Conservation (phyloP, 92 coral and sea anemone genomes). For the Palythoa caribaeorum region DNA sequence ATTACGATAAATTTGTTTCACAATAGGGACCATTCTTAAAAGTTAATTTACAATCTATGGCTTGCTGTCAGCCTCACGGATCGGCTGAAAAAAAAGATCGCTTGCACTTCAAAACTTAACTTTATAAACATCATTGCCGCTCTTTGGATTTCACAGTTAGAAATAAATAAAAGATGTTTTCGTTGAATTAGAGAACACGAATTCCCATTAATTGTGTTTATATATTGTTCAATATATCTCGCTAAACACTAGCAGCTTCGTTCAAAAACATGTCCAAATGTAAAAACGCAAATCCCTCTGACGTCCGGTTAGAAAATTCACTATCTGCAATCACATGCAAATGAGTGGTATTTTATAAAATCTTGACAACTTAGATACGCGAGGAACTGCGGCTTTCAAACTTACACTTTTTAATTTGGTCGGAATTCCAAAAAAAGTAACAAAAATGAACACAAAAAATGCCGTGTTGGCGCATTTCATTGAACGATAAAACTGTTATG, state of each 20-base stretch:
- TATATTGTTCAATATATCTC: neutral
- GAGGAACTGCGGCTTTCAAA: neutral
- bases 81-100: neutral
- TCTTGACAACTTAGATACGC: slow-evolving; percentile 3
- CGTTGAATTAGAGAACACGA: slow-evolving; percentile 21
- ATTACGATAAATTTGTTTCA: slow-evolving; percentile 72
- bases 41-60: slow-evolving; percentile 69
- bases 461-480: neutral
- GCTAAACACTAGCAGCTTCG: neutral
- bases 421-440: neutral
- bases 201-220: slow-evolving; percentile 24
- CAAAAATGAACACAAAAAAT: neutral
- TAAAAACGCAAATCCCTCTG: slow-evolving; percentile 17
- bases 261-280: slow-evolving; percentile 20
- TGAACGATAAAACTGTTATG: neutral
- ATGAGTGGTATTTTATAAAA: neutral
- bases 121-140: slow-evolving; percentile 7
- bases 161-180: slow-evolving; percentile 10
- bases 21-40: slow-evolving; percentile 73
- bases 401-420: neutral
- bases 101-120: neutral
- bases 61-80: slow-evolving; percentile 32
- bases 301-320: slow-evolving; percentile 27
- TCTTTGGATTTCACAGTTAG: slow-evolving; percentile 33
- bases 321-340: slow-evolving; percentile 20